A percentile compares a stretch with the other conserved stretches of the same genome.
These are phyloP conservation scores for Leptinotarsa undecemlineata DNA, from an alignment of 1,140 invertebrate genomes.

Conservation along the genomic window DNA sequence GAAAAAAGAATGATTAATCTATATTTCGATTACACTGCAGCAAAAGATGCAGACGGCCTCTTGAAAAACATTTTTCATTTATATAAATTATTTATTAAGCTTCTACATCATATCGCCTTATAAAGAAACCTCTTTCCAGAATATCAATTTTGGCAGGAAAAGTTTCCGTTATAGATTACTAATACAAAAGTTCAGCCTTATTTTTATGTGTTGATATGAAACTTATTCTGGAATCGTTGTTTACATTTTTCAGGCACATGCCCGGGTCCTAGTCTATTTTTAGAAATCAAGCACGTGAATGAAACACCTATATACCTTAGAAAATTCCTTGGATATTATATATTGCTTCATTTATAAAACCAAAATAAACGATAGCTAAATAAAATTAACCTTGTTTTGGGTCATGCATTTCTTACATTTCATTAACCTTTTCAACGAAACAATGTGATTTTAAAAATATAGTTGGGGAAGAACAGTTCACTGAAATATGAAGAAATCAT, in stretches of 20 bases:
- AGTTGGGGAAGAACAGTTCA: too few relatives aligned
- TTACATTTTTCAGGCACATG: background rate
- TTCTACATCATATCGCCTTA: too few relatives aligned
- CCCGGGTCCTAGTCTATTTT: background rate
- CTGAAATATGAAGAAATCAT: too few relatives aligned
- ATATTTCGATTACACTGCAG: too few relatives aligned
- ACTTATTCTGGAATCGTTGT: background rate
- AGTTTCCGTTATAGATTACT: background rate
- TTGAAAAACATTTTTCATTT: too few relatives aligned
- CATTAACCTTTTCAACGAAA: background rate
- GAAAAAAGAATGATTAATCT: too few relatives aligned
- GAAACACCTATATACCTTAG: background rate
- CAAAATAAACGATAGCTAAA: constrained; percentile 1
- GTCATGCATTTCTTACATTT: constrained; percentile 6
- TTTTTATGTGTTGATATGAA: background rate
- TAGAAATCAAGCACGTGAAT: background rate
- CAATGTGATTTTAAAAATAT: too few relatives aligned
- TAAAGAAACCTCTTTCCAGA: too few relatives aligned
- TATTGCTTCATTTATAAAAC: constrained; percentile 4
- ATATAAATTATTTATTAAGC: too few relatives aligned
- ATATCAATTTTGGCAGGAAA: too few relatives aligned
- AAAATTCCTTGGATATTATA: background rate
- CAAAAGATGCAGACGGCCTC: too few relatives aligned
- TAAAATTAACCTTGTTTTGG: constrained; percentile 4
- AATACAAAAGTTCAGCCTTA: background rate